These are phyloP conservation scores for Drosophila demipolita DNA, from an alignment of 2,888 invertebrate species.

Conservation along the genomic window DNA sequence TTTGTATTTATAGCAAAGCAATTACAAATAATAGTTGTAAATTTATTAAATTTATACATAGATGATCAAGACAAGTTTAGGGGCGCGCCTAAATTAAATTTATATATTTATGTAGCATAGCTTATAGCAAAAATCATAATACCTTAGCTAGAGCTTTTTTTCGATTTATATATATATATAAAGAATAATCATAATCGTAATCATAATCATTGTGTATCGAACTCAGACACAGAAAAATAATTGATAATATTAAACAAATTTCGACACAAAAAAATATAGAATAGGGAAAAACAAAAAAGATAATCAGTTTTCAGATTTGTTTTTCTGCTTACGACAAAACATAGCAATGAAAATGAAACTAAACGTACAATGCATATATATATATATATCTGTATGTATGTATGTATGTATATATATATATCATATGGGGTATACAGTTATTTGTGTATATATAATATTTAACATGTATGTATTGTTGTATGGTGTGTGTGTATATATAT, in stretches of 20 bases:
- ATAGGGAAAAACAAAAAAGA: slow-evolving; percentile 40
- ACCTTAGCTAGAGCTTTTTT: slow-evolving; percentile 67
- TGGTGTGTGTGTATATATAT: slow-evolving; percentile 6
- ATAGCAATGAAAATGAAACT: slow-evolving; percentile 47
- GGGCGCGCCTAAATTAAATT: slow-evolving; percentile 46
- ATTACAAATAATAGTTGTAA: slow-evolving; percentile 67
- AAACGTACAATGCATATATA: slow-evolving; percentile 57
- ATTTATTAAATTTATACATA: slow-evolving; percentile 70
- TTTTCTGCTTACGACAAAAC: slow-evolving; percentile 28
- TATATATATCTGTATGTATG: slow-evolving; percentile 11
- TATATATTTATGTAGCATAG: slow-evolving; percentile 54
- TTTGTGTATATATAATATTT: slow-evolving; percentile 53
- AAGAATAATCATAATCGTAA: slow-evolving; percentile 30
- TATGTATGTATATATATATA: slow-evolving; percentile 21
- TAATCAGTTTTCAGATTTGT: slow-evolving; percentile 20
- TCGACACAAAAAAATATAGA: slow-evolving; percentile 55
- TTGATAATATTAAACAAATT: slow-evolving; percentile 56
- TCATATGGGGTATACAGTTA: slow-evolving; percentile 65
- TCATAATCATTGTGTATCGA: slow-evolving; percentile 37
- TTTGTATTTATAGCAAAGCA: slow-evolving; percentile 44
- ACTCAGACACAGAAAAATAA: slow-evolving; percentile 49
- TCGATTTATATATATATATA: slow-evolving; percentile 9
- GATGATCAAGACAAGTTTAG: slow-evolving; percentile 54
- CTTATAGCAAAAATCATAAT: slow-evolving; percentile 78
- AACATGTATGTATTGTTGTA: slow-evolving; percentile 41